Conservation (phyloP, 2,113 vertebrate species). For the Elgaria multicarinata region DNA sequence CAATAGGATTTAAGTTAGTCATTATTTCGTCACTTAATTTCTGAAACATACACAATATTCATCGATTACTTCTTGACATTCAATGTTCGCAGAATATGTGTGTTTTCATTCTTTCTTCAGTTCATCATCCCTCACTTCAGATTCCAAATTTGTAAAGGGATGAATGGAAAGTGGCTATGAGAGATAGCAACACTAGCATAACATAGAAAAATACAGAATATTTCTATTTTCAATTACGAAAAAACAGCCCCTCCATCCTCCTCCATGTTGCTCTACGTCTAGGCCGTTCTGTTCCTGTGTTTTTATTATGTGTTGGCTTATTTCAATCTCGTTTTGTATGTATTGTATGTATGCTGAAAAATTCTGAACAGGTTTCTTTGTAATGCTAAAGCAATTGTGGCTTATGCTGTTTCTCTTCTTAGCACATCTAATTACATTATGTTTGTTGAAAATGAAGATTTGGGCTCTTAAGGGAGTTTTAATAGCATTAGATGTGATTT, state of each 20-base stretch:
- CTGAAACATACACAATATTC: background rate
- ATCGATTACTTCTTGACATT: background rate
- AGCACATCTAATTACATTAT: slow-evolving; percentile 27
- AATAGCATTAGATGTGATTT: slow-evolving; percentile 53
- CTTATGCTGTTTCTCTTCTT: slow-evolving; percentile 40
- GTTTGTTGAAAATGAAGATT: slow-evolving; percentile 34
- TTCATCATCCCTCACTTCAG: background rate
- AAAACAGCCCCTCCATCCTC: background rate
- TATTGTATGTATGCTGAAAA: background rate
- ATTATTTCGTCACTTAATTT: background rate
- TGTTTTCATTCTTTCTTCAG: background rate
- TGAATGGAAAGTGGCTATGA: background rate
- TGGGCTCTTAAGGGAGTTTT: background rate
- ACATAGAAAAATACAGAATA: background rate
- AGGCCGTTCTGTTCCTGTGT: background rate
- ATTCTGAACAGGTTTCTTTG: background rate
- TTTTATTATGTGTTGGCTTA: background rate
- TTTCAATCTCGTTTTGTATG: background rate
- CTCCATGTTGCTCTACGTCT: background rate
- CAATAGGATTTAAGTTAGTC: too few relatives aligned
- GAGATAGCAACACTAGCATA: background rate
- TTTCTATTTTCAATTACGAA: background rate
- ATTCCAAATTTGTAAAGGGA: background rate
- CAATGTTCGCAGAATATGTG: background rate
- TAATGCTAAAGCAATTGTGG: slow-evolving; percentile 39